Evolutionary conservation across 2,113 vertebrate genomes (phyloP), one percentile per base, ranked within the genome.

Genomic region (Corythornis vintsioides): DNA sequence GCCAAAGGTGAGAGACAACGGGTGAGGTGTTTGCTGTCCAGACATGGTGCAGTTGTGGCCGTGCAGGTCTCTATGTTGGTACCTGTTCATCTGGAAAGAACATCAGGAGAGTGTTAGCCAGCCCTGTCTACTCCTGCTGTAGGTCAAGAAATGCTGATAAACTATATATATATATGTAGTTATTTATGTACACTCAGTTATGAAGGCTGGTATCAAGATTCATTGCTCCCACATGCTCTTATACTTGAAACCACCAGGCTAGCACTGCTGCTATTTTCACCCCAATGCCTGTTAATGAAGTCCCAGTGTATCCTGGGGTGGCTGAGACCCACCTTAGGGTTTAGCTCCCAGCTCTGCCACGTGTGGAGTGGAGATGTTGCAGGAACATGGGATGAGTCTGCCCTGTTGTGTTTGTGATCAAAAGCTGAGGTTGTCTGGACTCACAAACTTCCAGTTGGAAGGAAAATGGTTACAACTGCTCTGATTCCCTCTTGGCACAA

Each of bases 91-190:
- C 40, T 29, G 40, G 20, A 15, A 25, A 60, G 56, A 73, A 43
- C 40, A n/a, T 19, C 31, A 63, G 28, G 10, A 0, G 0, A 63
- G 29, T 2, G 1, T 31, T 35, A 61, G 31, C 31, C 56, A 1
- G 9, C 9, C 33, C n/a, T 52, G n/a, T 15, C 35, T 86, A 42
- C 66, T 92, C 28, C 60, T 57, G 50, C 50, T 15, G 6, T 0
- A 45, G n/a, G 9, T 19, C 18, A 53, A 52, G 53, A 78, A 45
- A 74, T 47, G 6, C 45, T 47, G 21, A 50, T 50, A 50, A 50
- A 50, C 48, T 50, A 50, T 24, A 24, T 24, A 13, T 24, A 13
- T 22, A 12, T 48, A 48, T 48, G 38, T 38, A 38, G 38, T 38
- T 38, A 48, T 20, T 48, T 48, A 48, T 48, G 12, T 48, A 50